Evolutionary conservation across 2,113 vertebrate genomes (phyloP).

Genomic region (Proterorhinus semilunaris): DNA sequence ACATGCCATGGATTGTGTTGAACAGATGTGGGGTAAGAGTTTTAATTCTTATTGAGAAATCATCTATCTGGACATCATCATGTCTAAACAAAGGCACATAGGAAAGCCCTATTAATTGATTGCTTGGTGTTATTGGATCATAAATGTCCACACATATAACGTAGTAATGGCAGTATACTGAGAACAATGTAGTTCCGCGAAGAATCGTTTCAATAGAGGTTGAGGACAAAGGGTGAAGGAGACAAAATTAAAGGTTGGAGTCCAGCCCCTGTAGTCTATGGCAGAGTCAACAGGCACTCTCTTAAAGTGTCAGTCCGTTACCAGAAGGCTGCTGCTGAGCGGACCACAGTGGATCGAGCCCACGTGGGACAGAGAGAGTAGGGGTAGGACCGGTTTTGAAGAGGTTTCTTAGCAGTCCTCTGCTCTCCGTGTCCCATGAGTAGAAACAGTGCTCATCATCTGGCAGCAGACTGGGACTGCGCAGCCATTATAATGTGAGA

Average conservation of each 20-base stretch:
- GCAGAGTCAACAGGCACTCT: slow-evolving; percentile 77
- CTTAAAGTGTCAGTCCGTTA: slow-evolving; percentile 71
- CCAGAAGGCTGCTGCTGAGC: slow-evolving; percentile 76
- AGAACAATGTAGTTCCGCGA: slow-evolving; percentile 57
- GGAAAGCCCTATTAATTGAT: slow-evolving; percentile 26
- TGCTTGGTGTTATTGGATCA: slow-evolving; percentile 47
- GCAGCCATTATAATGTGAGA: slow-evolving; percentile 84
- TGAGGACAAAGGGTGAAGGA: slow-evolving; percentile 22
- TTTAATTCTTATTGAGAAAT: slow-evolving; percentile 40
- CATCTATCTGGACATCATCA: slow-evolving; percentile 17
- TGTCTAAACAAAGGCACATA: slow-evolving; percentile 56
- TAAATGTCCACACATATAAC: slow-evolving; percentile 21
- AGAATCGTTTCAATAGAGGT: slow-evolving; percentile 33
- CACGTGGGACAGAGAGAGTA: slow-evolving; percentile 47
- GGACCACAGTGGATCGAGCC: slow-evolving; percentile 65
- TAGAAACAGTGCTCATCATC: slow-evolving; percentile 85
- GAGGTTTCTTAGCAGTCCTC: slow-evolving; percentile 23
- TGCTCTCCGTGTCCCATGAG: slow-evolving; percentile 50
- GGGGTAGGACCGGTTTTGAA: slow-evolving; percentile 20
- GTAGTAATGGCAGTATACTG: slow-evolving; percentile 38
- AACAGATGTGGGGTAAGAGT: slow-evolving; percentile 64
- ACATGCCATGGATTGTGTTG: slow-evolving; percentile 56
- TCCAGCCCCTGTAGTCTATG: slow-evolving; percentile 81
- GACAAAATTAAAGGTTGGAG: slow-evolving; percentile 57
- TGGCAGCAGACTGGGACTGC: slow-evolving; percentile 93